Conservation (phyloP, 2,113 vertebrate genomes). For the Poicephalus meyeri region DNA sequence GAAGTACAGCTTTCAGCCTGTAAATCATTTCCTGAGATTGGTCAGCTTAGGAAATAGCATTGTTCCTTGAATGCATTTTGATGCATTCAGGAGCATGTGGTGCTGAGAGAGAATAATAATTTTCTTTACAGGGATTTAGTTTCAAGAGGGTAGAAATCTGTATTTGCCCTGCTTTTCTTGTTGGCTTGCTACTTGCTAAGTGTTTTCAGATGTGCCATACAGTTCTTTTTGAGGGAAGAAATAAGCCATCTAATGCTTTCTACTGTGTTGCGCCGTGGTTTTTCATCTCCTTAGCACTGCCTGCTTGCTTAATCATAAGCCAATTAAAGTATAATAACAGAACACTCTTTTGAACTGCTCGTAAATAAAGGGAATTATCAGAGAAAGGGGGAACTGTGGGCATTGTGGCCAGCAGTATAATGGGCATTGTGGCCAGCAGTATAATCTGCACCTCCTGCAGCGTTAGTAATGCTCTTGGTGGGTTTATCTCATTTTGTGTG, state of each 20-base stretch:
- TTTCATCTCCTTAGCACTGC: neutral
- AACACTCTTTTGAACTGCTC: conserved; percentile 25
- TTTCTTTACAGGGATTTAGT: conserved; percentile 44
- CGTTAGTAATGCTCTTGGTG: neutral
- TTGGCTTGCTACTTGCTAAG: neutral
- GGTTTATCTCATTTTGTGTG: neutral
- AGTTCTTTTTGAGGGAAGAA: neutral
- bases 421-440: neutral
- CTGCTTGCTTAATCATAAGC: conserved; percentile 55
- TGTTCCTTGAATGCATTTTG: conserved; percentile 52
- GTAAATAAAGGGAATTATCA: neutral
- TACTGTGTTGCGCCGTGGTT: neutral
- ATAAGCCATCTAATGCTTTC: neutral
- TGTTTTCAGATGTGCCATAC: neutral
- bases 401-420: neutral
- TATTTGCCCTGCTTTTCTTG: neutral
- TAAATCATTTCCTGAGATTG: neutral
- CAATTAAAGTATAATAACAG: conserved; percentile 38
- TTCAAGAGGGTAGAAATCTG: neutral
- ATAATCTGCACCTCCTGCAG: neutral
- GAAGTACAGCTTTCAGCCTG: neutral
- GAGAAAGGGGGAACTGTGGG: neutral
- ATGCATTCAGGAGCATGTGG: neutral
- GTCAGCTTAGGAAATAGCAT: neutral
- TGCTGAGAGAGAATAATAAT: conserved; percentile 22